Conservation (phyloP, 2,797 vertebrate genomes). For the Petrocephalus schoutedeni region DNA sequence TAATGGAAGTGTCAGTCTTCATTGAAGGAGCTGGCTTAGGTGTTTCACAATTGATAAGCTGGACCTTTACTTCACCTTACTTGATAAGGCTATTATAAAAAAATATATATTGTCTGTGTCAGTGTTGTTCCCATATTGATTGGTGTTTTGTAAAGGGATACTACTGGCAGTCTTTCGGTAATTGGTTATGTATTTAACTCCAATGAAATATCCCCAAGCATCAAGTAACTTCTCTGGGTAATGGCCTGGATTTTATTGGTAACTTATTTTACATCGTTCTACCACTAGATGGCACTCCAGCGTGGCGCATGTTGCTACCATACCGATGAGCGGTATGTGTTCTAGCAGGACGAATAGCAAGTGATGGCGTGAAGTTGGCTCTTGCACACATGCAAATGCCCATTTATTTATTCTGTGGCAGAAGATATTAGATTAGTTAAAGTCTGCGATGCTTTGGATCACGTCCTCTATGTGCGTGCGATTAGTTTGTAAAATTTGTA, state of each 20-base stretch:
- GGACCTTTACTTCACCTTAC: not conserved
- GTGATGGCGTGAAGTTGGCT: constrained; percentile 14
- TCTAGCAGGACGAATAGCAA: not conserved
- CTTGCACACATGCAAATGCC: constrained; percentile 12
- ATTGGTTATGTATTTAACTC: not conserved
- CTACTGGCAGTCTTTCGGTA: not conserved
- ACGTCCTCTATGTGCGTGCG: not conserved
- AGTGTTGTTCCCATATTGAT: not conserved
- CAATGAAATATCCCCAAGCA: not conserved
- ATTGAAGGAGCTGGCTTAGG: not conserved
- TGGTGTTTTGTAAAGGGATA: not conserved
- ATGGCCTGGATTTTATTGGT: not conserved
- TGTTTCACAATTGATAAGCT: not conserved
- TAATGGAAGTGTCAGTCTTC: constrained; percentile 18
- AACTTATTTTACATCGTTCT: not conserved
- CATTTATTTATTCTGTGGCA: constrained; percentile 12
- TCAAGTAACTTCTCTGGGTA: not conserved
- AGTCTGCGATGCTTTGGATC: not conserved
- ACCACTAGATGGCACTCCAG: constrained; percentile 25
- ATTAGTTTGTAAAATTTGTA: constrained; percentile 15
- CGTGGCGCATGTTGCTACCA: not conserved
- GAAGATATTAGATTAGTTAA: not conserved
- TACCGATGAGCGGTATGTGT: not conserved
- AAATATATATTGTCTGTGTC: not conserved
- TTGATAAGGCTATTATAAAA: not conserved